Evolutionary conservation across 2,113 vertebrate genomes (phyloP), one percentile per base, ranked within the genome.

Genomic region (Empidonax traillii): DNA sequence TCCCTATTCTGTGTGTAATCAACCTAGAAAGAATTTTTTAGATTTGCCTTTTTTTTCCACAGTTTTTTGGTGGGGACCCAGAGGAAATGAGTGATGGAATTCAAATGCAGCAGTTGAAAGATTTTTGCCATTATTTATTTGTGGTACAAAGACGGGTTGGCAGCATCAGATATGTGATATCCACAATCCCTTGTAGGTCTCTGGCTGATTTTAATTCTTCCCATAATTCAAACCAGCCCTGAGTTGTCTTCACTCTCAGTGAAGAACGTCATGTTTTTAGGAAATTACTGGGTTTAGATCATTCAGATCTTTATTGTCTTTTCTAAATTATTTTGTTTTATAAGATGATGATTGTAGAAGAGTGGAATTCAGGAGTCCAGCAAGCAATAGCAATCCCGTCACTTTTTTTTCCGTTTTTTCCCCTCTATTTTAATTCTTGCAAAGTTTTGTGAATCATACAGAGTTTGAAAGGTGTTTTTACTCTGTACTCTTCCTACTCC

Each of bases 1-100:
- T 84, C 78, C 81, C 53, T 87, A 68, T 96, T 97, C 95, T 96
- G 53, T 96, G 91, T 97, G 63, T 95, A 97, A 87, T 96, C 79
- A 79, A 61, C 93, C 90, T 94, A 90, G 78, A 96, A 98, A 92
- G 89, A 97, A 97, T 92, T 92, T 71, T 83, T 93, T 6, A 90
- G 43, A 81, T 93, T 66, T 44, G 11, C 51, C 62, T 77, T 73
- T 61, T 69, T 61, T 76, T 74, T 31, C 90, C 0, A 0, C 58
- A 28, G 10, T 49, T 53, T 63, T 94, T 94, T 95, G 61, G 56
- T 89, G 76, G 49, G 11, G 62, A 84, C 80, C 41, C 47, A 75
- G 68, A 86, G 88, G 83, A 96, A 76, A 71, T 86, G 73, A 75
- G 21, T 23, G 68, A 53, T 75, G 80, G 74, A 79, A 90, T 89